Evolutionary conservation across 2,797 vertebrate genomes (phyloP).

Genomic region (Orientallactaga sibirica): DNA sequence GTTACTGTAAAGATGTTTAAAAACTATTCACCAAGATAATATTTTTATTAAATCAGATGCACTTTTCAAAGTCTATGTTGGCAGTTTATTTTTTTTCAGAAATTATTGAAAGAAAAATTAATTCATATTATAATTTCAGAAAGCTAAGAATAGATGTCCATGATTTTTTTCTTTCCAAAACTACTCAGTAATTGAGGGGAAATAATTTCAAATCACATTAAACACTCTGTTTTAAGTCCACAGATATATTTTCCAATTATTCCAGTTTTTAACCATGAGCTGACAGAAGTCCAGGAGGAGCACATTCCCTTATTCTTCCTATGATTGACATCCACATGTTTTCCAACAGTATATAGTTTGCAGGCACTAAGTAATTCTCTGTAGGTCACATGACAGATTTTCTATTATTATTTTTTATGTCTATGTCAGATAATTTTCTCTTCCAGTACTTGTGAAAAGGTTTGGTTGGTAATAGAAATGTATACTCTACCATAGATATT

Average conservation of each 20-base stretch:
- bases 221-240: constrained; percentile 60
- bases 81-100: constrained; percentile 49
- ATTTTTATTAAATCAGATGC: constrained; percentile 60
- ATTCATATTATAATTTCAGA: constrained; percentile 61
- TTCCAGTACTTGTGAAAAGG: constrained; percentile 58
- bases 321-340: not conserved
- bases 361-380: constrained; percentile 58
- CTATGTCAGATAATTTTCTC: constrained; percentile 57
- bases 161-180: constrained; percentile 60
- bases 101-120: constrained; percentile 45
- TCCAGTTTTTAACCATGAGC: constrained; percentile 42
- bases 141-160: constrained; percentile 46
- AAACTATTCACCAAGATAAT: constrained; percentile 35
- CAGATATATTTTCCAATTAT: constrained; percentile 51
- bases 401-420: constrained; percentile 58
- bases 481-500: constrained; percentile 52
- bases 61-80: constrained; percentile 48
- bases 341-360: not conserved
- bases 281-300: constrained; percentile 69
- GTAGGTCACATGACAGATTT: constrained; percentile 5
- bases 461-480: constrained; percentile 59
- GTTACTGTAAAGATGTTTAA: constrained; percentile 67
- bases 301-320: not conserved
- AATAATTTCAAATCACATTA: constrained; percentile 44
- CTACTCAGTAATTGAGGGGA: constrained; percentile 45